Conservation (phyloP, 2,113 vertebrate species). For the Paracanthobrama guichenoti region DNA sequence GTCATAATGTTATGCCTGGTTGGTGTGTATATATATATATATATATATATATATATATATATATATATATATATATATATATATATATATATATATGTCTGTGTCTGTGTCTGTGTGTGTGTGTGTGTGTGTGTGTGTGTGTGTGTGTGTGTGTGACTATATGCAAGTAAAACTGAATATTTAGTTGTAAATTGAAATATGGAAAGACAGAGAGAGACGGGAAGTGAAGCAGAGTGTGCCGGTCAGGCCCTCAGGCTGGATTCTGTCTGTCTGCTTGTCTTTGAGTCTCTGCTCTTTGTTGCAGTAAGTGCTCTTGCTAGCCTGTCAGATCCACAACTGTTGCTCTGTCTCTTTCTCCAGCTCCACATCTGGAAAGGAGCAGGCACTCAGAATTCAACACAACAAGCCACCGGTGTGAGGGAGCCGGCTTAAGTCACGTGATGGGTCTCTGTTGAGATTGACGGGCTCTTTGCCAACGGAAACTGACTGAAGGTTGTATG, state of each 20-base stretch:
- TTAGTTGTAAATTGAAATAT: background rate
- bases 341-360: conserved; percentile 21
- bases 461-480: conserved; percentile 18
- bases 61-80: no score
- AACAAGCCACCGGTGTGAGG: conserved; percentile 5
- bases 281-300: conserved; percentile 35
- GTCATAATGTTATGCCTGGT: no score
- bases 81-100: no score
- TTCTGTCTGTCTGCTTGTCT: conserved; percentile 44
- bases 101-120: no score
- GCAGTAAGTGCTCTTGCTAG: conserved; percentile 41
- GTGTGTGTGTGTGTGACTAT: background rate
- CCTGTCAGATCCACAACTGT: conserved; percentile 35
- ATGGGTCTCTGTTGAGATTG: conserved; percentile 21
- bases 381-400: conserved; percentile 12
- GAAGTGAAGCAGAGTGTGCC: background rate
- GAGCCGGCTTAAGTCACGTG: conserved; percentile 2
- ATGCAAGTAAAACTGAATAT: background rate
- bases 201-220: background rate
- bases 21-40: no score
- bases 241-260: conserved; percentile 44
- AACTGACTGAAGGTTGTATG: conserved; percentile 32
- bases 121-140: no score
- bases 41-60: no score
- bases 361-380: conserved; percentile 14